Percentiles rank a stretch among this genome's conserved stretches.
These are phyloP conservation scores for Drosophila ezoana DNA, from an alignment of 2,888 invertebrate species.

Conservation along the genomic window DNA sequence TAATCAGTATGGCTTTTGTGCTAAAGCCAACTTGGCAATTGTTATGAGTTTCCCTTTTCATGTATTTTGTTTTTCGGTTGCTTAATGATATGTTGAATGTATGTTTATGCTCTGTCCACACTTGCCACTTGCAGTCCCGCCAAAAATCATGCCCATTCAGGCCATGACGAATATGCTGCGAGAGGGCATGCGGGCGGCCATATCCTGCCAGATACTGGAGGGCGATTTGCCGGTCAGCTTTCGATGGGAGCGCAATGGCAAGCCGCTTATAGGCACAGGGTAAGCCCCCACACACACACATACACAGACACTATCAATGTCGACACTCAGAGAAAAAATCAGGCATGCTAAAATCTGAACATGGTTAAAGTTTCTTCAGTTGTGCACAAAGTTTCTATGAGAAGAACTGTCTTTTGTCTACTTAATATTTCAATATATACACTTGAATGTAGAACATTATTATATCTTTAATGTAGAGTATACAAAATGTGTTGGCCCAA, in stretches of 20 bases:
- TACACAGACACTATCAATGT: not conserved
- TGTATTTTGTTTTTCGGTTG: constrained; percentile 11
- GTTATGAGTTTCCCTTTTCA: constrained; percentile 48
- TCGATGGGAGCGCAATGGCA: constrained; percentile 95
- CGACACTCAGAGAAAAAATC: not conserved
- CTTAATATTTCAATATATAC: too few relatives aligned
- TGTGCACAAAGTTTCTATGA: too few relatives aligned
- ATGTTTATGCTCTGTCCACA: constrained; percentile 16
- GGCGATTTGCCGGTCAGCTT: constrained; percentile 96
- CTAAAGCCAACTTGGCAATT: constrained; percentile 70
- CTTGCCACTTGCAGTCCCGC: constrained; percentile 87
- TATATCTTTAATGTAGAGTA: too few relatives aligned
- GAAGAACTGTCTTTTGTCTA: too few relatives aligned
- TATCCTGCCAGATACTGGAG: constrained; percentile 95
- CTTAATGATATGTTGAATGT: constrained; percentile 16
- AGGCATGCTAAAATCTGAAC: too few relatives aligned
- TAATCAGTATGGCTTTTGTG: constrained; percentile 58
- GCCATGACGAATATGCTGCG: constrained; percentile 92
- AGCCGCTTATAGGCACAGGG: constrained; percentile 89
- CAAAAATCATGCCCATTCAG: constrained; percentile 93
- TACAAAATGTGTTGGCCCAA: too few relatives aligned
- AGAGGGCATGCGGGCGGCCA: constrained; percentile 95
- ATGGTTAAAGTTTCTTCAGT: too few relatives aligned
- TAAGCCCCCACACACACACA: constrained; percentile 56
- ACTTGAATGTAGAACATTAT: too few relatives aligned